Conservation (phyloP, 2,797 vertebrate genomes). For the Sebastes variabilis region DNA sequence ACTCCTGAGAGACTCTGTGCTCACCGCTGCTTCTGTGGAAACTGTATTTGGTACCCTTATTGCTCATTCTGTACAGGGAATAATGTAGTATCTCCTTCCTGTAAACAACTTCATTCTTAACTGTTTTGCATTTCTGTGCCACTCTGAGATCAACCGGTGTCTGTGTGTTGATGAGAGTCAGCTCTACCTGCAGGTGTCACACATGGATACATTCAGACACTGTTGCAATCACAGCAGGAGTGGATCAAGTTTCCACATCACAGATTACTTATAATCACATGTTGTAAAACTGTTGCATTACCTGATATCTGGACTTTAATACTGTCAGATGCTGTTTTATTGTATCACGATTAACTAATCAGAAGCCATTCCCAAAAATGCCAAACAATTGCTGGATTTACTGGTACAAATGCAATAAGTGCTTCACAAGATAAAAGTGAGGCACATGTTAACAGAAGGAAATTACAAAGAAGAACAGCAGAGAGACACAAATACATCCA, state of each 20-base stretch:
- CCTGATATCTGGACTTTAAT: not conserved
- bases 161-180: not conserved
- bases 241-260: not conserved
- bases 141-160: not conserved
- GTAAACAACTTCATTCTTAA: not conserved
- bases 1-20: not conserved
- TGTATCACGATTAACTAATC: not conserved
- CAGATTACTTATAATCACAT: not conserved
- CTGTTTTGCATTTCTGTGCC: not conserved
- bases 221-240: not conserved
- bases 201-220: not conserved
- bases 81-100: too few species aligned
- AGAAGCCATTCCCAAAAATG: not conserved
- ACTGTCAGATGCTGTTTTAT: not conserved
- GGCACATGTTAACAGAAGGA: not conserved
- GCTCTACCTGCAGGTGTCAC: too few species aligned
- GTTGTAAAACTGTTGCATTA: not conserved
- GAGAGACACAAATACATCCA: not conserved
- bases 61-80: not conserved
- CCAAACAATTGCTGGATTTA: not conserved
- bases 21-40: not conserved
- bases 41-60: not conserved
- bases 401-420: not conserved
- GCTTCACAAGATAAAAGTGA: not conserved
- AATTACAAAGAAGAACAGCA: too few species aligned